Evolutionary conservation across 1,140 invertebrate species (phyloP).

Genomic region (Polyergus mexicanus): DNA sequence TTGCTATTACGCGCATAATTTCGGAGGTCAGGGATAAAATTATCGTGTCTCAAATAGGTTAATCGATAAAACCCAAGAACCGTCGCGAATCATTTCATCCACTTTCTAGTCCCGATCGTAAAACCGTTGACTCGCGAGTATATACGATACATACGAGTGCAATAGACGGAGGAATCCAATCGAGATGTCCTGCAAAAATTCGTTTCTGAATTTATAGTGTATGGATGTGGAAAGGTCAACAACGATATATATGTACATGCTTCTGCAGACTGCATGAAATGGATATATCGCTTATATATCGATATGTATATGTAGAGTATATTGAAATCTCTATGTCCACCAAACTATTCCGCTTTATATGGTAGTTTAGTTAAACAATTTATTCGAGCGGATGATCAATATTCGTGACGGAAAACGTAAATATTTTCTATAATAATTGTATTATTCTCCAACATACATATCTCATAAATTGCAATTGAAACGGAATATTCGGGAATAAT

Average conservation of each 20-base stretch:
- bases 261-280: constrained; percentile 39
- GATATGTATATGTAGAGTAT: constrained; percentile 2
- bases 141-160: not conserved
- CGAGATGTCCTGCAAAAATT: constrained; percentile 55
- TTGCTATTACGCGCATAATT: constrained; percentile 68
- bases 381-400: constrained; percentile 15
- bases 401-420: not conserved
- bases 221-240: constrained; percentile 48
- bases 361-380: constrained; percentile 45
- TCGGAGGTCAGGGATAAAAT: constrained; percentile 70
- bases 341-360: constrained; percentile 19
- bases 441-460: not conserved
- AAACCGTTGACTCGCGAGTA: constrained; percentile 26
- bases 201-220: constrained; percentile 48
- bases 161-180: constrained; percentile 39
- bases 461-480: not conserved
- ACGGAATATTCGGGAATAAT: not conserved
- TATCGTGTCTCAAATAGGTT: constrained; percentile 64
- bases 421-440: constrained; percentile 26
- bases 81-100: not conserved
- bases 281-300: constrained; percentile 24
- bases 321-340: not conserved
- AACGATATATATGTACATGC: constrained; percentile 38
- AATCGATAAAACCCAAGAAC: constrained; percentile 70
- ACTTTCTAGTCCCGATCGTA: constrained; percentile 9